A percentile compares a stretch with the other conserved stretches of the same genome.
These are phyloP conservation scores for Telenomus remus DNA, from an alignment of 1,140 invertebrate genomes.

Conservation along the genomic window DNA sequence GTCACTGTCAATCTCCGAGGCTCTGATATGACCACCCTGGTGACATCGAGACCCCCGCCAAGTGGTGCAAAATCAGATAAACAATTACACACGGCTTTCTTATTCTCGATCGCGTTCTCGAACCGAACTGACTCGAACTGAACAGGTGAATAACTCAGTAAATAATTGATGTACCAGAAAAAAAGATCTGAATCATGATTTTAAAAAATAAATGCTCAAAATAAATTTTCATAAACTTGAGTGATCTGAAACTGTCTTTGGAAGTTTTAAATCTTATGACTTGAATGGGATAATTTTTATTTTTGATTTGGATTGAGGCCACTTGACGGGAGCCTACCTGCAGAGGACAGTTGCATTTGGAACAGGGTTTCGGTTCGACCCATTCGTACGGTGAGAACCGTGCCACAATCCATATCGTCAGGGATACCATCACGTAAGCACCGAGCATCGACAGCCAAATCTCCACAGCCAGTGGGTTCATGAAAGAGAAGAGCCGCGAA, in stretches of 20 bases:
- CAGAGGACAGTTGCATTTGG: conserved; percentile 72
- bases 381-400: conserved; percentile 83
- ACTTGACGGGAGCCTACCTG: conserved; percentile 72
- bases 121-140: conserved; percentile 58
- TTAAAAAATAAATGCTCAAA: too few species aligned
- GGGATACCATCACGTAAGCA: conserved; percentile 80
- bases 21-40: conserved; percentile 72
- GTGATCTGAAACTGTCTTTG: too few species aligned
- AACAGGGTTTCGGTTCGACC: conserved; percentile 79
- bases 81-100: conserved; percentile 65
- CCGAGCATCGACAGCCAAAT: conserved; percentile 82
- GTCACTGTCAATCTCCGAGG: conserved; percentile 70
- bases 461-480: conserved; percentile 82
- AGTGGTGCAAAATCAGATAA: conserved; percentile 71
- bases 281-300: background rate
- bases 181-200: too few species aligned
- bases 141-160: conserved; percentile 50
- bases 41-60: conserved; percentile 68
- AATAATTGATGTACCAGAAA: conserved; percentile 7
- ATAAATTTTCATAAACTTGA: too few species aligned
- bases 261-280: background rate
- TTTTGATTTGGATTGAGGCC: conserved; percentile 47
- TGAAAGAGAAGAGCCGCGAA: conserved; percentile 82
- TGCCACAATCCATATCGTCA: conserved; percentile 84
- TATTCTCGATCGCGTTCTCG: conserved; percentile 45